Percentiles rank a stretch among this genome's conserved stretches.
These are phyloP conservation scores for Drosophila ficusphila DNA, from an alignment of 1,140 invertebrate species.

Conservation along the genomic window DNA sequence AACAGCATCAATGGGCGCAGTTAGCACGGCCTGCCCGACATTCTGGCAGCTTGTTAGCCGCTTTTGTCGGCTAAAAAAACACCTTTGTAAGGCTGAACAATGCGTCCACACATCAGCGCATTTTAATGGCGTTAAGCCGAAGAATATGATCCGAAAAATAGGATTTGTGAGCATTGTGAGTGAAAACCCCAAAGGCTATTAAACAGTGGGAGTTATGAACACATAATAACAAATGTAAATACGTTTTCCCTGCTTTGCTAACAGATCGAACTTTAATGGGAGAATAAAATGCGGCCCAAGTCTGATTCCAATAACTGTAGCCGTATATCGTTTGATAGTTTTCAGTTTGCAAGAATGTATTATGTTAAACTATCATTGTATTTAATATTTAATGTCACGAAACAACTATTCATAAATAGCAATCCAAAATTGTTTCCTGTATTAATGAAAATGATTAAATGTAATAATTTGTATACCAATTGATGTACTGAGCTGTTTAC, in stretches of 20 bases:
- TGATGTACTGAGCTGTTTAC: neutral
- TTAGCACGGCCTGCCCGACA: conserved; percentile 31
- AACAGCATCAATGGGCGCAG: conserved; percentile 27
- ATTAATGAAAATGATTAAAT: neutral
- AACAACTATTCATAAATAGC: neutral
- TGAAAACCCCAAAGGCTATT: conserved; percentile 1
- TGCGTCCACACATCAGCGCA: neutral
- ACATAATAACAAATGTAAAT: conserved; percentile 5
- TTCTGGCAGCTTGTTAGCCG: conserved; percentile 52
- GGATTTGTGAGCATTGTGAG: conserved; percentile 14
- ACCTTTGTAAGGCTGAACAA: conserved; percentile 13
- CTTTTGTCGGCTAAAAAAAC: conserved; percentile 24
- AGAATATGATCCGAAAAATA: conserved; percentile 16
- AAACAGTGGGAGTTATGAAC: conserved; percentile 37
- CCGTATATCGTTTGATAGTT: no score
- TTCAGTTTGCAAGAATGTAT: no score
- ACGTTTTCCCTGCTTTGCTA: conserved; percentile 9
- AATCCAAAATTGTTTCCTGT: neutral
- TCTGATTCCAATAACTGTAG: neutral
- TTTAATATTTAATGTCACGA: neutral
- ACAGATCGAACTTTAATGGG: conserved; percentile 1
- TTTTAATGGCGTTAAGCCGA: conserved; percentile 23
- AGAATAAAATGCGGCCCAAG: neutral
- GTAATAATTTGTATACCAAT: neutral
- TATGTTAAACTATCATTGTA: no score